Percentiles rank a stretch among this genome's conserved stretches.
Evolutionary conservation across 2,113 vertebrate genomes (phyloP).

Genomic region (Butorides virescens): DNA sequence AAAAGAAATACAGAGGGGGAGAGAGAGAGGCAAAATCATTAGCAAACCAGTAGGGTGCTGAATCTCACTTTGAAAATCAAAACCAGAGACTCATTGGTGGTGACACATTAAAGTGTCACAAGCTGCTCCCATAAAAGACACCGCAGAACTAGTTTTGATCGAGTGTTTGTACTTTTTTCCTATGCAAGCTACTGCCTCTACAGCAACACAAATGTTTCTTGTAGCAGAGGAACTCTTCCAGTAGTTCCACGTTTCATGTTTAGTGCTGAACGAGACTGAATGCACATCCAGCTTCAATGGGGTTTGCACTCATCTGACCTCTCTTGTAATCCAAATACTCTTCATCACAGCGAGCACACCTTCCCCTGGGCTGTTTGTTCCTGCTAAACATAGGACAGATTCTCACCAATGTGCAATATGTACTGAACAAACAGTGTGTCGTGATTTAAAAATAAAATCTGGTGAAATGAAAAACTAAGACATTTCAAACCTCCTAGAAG

Average conservation of each 20-base stretch:
- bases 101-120: conserved; percentile 7
- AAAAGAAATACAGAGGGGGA: neutral
- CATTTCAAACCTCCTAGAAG: conserved; percentile 5
- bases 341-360: conserved; percentile 19
- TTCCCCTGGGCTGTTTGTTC: conserved; percentile 53
- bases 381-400: conserved; percentile 46
- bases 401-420: conserved; percentile 21
- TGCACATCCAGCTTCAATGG: neutral
- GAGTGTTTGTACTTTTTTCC: neutral
- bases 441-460: conserved; percentile 40
- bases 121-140: neutral
- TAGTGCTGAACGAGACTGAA: neutral
- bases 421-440: conserved; percentile 27
- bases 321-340: conserved; percentile 27
- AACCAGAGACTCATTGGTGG: neutral
- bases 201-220: neutral
- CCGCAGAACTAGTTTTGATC: neutral
- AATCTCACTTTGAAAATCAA: conserved; percentile 36
- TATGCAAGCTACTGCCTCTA: neutral
- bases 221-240: neutral
- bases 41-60: neutral
- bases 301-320: conserved; percentile 25
- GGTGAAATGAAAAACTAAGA: neutral
- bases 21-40: neutral
- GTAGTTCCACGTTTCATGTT: neutral